Percentiles rank a stretch among this genome's conserved stretches.
phyloP scores from a whole-genome alignment of 64 coral and sea anemone genomes.

The Montipora foliosa region DNA sequence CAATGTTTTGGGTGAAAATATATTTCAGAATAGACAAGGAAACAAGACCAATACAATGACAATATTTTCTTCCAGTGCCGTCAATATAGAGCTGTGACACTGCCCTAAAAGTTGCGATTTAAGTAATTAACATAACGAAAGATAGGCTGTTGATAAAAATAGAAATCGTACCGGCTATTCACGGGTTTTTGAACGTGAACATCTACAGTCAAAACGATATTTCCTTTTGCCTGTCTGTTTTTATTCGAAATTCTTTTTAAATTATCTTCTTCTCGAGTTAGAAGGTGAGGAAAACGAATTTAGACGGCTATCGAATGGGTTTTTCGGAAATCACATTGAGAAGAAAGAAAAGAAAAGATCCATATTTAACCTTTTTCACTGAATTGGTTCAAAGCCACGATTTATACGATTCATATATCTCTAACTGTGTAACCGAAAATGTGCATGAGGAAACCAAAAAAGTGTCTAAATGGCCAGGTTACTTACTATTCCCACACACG shows the following conservation, averaged over 20 bases:
- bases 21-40: not conserved
- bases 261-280: not conserved
- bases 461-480: constrained; percentile 7
- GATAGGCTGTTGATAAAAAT: constrained; percentile 2
- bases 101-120: not conserved
- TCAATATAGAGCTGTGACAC: not conserved
- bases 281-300: not conserved
- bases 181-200: not conserved
- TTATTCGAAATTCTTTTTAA: constrained; percentile 5
- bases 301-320: constrained; percentile 4
- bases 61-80: not conserved
- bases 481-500: constrained; percentile 5
- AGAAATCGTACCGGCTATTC: constrained; percentile 13
- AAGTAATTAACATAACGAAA: not conserved
- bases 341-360: not conserved
- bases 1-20: not conserved
- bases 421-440: not conserved
- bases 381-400: not conserved
- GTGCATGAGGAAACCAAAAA: constrained; percentile 10
- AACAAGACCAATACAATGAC: not conserved
- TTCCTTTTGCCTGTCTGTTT: not conserved
- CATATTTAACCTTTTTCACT: not conserved
- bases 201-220: constrained; percentile 2
- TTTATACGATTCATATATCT: not conserved
- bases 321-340: not conserved